These are phyloP conservation scores for Phalacrocorax pelagicus DNA, from an alignment of 2,113 vertebrate genomes.

Conservation along the genomic window DNA sequence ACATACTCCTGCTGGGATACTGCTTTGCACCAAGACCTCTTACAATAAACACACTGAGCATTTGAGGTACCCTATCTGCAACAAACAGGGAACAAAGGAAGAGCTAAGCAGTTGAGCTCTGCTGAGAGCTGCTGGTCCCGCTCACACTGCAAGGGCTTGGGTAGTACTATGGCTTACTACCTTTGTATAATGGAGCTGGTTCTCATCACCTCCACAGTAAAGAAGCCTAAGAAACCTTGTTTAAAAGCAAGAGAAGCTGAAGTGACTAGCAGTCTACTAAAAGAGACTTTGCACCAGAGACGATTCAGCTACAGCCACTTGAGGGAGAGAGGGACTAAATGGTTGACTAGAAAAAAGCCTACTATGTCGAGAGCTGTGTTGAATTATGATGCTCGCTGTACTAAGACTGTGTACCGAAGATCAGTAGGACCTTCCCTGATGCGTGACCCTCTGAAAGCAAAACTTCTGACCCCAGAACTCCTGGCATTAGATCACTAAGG, in stretches of 20 bases:
- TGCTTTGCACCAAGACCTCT: not conserved
- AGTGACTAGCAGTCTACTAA: not conserved
- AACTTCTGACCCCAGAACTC: not conserved
- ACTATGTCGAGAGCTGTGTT: not conserved
- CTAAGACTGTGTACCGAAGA: not conserved
- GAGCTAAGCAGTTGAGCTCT: not conserved
- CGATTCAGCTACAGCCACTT: not conserved
- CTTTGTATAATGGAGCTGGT: not conserved
- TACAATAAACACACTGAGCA: too few relatives aligned
- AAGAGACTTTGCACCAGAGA: not conserved
- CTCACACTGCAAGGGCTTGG: not conserved
- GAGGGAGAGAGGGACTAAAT: not conserved
- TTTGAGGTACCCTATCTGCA: not conserved
- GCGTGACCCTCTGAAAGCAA: not conserved
- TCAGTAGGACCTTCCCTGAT: not conserved
- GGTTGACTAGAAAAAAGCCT: not conserved
- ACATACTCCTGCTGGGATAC: not conserved
- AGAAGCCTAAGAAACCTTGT: not conserved
- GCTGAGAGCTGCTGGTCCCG: not conserved
- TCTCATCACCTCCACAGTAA: not conserved
- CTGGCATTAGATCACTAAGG: not conserved
- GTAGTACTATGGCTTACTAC: too few relatives aligned
- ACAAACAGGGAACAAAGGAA: not conserved
- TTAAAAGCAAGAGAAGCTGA: not conserved
- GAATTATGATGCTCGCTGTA: not conserved